A percentile compares a stretch with the other conserved stretches of the same genome.
These are phyloP conservation scores for Oreochromis aureus DNA, from an alignment of 2,113 vertebrate genomes.

Conservation along the genomic window DNA sequence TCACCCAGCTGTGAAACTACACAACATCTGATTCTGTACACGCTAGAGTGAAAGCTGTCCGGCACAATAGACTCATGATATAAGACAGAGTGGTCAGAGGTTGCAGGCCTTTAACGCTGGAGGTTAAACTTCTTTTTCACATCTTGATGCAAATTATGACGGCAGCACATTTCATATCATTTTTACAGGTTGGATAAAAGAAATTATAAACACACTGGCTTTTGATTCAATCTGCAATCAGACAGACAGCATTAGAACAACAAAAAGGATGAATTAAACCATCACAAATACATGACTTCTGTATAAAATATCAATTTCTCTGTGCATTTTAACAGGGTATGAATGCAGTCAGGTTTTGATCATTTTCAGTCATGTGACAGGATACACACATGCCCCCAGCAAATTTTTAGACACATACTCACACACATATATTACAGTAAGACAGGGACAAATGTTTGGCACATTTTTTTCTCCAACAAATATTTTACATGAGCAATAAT, in stretches of 20 bases:
- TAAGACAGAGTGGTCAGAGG: neutral
- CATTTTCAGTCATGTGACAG: neutral
- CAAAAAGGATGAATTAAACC: neutral
- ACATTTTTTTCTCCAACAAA: constrained; percentile 1
- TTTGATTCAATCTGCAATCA: neutral
- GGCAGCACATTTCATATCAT: neutral
- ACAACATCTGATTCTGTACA: neutral
- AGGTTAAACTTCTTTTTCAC: neutral
- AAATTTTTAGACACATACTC: neutral
- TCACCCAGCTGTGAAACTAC: neutral
- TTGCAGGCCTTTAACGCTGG: neutral
- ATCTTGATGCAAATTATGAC: neutral
- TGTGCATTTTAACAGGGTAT: neutral
- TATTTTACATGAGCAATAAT: neutral
- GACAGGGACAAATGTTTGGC: constrained; percentile 26
- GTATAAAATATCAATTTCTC: neutral
- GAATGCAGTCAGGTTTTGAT: neutral
- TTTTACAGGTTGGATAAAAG: neutral
- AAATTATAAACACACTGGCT: neutral
- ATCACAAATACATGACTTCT: neutral
- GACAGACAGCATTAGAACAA: neutral
- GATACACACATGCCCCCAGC: neutral
- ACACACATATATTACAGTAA: neutral
- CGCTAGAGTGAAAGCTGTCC: neutral
- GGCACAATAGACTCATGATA: neutral